These are phyloP conservation scores for Chloropsis hardwickii DNA, from an alignment of 2,113 vertebrate genomes.

Conservation along the genomic window DNA sequence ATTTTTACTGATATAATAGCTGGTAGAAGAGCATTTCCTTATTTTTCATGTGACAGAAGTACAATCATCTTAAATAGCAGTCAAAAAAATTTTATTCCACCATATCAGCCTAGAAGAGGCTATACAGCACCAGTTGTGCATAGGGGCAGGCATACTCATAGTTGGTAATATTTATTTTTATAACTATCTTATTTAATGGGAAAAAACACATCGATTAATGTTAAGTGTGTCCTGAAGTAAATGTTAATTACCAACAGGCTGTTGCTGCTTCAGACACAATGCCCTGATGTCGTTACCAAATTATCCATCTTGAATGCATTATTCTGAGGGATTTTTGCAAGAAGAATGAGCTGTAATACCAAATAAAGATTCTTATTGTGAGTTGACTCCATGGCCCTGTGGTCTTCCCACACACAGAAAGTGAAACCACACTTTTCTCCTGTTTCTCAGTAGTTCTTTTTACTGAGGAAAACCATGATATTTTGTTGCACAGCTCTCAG, in stretches of 20 bases:
- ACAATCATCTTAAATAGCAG: constrained; percentile 30
- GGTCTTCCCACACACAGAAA: background rate
- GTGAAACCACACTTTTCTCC: background rate
- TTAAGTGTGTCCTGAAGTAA: background rate
- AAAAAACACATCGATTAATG: background rate
- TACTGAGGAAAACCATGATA: background rate
- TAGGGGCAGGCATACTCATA: background rate
- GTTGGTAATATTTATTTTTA: background rate
- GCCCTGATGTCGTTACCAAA: background rate
- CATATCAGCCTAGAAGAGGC: background rate
- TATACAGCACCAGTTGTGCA: background rate
- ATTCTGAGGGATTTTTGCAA: constrained; percentile 6
- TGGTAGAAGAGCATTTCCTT: constrained; percentile 18
- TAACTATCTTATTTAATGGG: background rate
- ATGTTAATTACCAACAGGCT: constrained; percentile 15
- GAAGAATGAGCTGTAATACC: background rate
- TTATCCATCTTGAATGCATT: background rate
- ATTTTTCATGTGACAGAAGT: background rate
- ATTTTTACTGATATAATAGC: background rate
- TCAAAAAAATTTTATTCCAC: background rate
- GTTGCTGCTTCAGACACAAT: background rate
- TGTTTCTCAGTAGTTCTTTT: background rate
- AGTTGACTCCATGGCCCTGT: background rate
- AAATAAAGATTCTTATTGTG: constrained; percentile 25
- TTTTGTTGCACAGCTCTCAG: background rate